Evolutionary conservation across 2,888 invertebrate genomes (phyloP), one percentile per base, ranked within the genome.

Genomic region (Dendrolimus pini): DNA sequence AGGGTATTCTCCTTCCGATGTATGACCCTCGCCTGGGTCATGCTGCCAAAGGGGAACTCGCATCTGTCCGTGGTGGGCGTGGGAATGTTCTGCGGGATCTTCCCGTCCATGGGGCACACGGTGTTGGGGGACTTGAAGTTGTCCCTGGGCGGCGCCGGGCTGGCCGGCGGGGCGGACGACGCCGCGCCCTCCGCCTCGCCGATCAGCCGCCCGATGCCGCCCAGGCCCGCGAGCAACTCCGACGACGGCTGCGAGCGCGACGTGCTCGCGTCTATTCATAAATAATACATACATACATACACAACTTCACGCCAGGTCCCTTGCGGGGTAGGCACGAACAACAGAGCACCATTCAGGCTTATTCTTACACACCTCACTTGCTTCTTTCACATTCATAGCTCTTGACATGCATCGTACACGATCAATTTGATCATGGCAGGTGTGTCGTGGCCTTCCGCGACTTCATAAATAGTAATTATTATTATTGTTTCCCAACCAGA

Each of bases 1-100:
- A 92, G 71, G 54, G 92, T 92, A 64, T 92, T 92, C 77, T 93
- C 95, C 73, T 95, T 93, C 73, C 94, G 93, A 75, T 96, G 96
- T 85, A 96, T 95, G 56, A 96, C 96, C 81, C 96, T 94, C 63
- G 96, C 96, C 77, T 96, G 96, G 55, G 96, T 96, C 97, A 97
- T 97, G 83, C 97, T 97, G 74, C 96, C 96, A 82, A 97, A 97
- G 54, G 97, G 97, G 86, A 94, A 97, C 76, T 93, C 93, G 74
- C 92, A 89, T 1, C 79, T 93, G 92, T 81, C 95, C 88, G 86
- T 75, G 14, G 83, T 77, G 53, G 89, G 90, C 62, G 85, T 93
- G 84, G 82, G 93, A 70, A 91, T 90, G 80, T 86, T 92, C 68
- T 90, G 91, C 69, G 93, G 90, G 71, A 92, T 85, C 85, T 95